Conservation (phyloP, 2,797 vertebrate genomes). For the Eulemur coronatus region DNA sequence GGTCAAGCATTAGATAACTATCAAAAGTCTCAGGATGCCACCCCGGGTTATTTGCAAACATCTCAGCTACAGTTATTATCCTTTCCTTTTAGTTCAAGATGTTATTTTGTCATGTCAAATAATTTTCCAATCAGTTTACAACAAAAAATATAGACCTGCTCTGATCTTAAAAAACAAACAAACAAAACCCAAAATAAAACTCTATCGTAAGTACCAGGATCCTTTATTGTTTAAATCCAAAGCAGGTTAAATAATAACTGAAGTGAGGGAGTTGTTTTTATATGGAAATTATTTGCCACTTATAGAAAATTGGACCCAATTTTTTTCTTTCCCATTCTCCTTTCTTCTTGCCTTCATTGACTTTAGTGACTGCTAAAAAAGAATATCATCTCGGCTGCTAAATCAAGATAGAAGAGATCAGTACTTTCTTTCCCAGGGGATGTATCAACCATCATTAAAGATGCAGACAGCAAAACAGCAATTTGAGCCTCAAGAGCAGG, state of each 20-base stretch:
- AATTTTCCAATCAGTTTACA: conserved; percentile 18
- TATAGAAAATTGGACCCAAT: background rate
- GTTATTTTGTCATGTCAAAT: background rate
- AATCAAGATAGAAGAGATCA: conserved; percentile 78
- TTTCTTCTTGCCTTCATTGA: background rate
- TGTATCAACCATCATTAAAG: conserved; percentile 79
- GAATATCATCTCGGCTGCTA: conserved; percentile 58
- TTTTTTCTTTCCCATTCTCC: background rate
- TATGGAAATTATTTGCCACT: conserved; percentile 21
- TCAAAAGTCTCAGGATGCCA: background rate
- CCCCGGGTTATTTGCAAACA: background rate
- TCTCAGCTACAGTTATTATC: background rate
- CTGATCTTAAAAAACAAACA: conserved; percentile 40
- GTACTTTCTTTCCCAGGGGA: conserved; percentile 66
- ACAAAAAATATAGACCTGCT: background rate
- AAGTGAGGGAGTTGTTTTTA: background rate
- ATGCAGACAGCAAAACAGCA: conserved; percentile 82
- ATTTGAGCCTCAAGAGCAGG: conserved; percentile 79
- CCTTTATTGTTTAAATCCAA: background rate
- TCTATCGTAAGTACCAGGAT: background rate
- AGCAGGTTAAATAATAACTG: conserved; percentile 23
- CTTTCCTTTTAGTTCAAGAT: background rate
- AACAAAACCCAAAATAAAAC: background rate
- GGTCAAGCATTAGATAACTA: background rate
- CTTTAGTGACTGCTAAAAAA: conserved; percentile 33